These are phyloP conservation scores for Crocallis elinguaria DNA, from an alignment of 2,888 invertebrate genomes.

Conservation along the genomic window DNA sequence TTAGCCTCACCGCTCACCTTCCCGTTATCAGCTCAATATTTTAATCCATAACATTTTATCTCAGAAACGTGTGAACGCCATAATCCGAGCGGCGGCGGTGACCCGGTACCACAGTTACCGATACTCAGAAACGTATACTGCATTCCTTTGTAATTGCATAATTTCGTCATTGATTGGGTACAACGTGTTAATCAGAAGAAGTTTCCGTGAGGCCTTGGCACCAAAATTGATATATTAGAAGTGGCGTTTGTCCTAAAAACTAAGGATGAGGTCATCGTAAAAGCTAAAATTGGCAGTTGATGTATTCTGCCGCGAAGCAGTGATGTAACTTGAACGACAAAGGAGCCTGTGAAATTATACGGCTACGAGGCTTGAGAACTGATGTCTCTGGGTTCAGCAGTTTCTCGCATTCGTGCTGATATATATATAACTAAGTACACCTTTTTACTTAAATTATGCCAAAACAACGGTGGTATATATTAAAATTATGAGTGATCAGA, in stretches of 20 bases:
- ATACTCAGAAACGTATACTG: slow-evolving; percentile 24
- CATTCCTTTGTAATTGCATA: slow-evolving; percentile 31
- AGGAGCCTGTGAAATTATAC: too few species aligned
- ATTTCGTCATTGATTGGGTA: slow-evolving; percentile 6
- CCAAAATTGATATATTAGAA: slow-evolving; percentile 1
- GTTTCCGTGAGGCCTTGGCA: slow-evolving; percentile 22
- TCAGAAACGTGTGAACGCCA: slow-evolving; percentile 6
- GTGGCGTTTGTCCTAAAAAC: slow-evolving; percentile 5
- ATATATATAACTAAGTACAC: too few species aligned
- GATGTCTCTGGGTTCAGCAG: too few species aligned
- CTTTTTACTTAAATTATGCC: too few species aligned
- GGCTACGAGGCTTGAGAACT: too few species aligned
- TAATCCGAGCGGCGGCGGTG: slow-evolving; percentile 11
- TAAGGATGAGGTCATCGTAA: slow-evolving; percentile 1
- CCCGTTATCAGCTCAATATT: neutral
- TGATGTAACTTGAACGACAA: neutral
- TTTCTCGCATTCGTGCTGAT: too few species aligned
- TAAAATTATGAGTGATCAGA: too few species aligned
- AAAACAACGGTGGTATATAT: too few species aligned
- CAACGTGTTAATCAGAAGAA: slow-evolving; percentile 10
- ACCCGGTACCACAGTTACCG: slow-evolving; percentile 22
- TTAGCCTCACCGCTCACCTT: neutral
- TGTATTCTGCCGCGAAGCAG: too few species aligned
- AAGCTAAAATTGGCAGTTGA: neutral
- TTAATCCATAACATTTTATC: neutral